phyloP scores from a whole-genome alignment of 2,797 vertebrate species.

The Linurgus olivaceus region DNA sequence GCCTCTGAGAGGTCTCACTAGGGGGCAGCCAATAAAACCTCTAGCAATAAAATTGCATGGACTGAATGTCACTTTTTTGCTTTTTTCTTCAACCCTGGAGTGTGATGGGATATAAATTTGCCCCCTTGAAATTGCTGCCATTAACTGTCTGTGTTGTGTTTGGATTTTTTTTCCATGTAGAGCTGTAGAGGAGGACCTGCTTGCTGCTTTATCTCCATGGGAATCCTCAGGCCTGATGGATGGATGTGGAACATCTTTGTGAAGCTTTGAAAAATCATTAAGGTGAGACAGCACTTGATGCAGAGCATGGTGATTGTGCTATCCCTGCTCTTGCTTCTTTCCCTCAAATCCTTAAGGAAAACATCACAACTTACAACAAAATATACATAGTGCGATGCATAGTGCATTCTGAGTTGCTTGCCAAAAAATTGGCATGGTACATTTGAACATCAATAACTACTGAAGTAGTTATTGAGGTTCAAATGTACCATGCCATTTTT shows the following conservation, averaged over 20 bases:
- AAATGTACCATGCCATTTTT: background rate
- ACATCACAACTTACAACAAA: background rate
- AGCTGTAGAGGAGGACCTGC: background rate
- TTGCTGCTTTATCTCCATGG: background rate
- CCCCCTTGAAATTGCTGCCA: background rate
- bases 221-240: background rate
- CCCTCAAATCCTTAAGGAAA: background rate
- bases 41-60: background rate
- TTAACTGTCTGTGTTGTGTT: background rate
- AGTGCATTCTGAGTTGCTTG: background rate
- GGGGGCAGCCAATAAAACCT: constrained; percentile 2
- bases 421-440: background rate
- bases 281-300: background rate
- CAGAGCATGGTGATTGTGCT: background rate
- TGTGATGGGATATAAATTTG: background rate
- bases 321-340: background rate
- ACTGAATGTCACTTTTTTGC: background rate
- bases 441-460: background rate
- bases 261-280: background rate
- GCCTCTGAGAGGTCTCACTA: background rate
- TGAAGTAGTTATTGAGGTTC: background rate
- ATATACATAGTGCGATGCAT: background rate
- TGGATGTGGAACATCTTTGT: background rate
- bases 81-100: background rate
- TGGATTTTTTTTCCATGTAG: background rate